phyloP scores from a whole-genome alignment of 2,113 vertebrate genomes.

The Aptenodytes patagonicus region DNA sequence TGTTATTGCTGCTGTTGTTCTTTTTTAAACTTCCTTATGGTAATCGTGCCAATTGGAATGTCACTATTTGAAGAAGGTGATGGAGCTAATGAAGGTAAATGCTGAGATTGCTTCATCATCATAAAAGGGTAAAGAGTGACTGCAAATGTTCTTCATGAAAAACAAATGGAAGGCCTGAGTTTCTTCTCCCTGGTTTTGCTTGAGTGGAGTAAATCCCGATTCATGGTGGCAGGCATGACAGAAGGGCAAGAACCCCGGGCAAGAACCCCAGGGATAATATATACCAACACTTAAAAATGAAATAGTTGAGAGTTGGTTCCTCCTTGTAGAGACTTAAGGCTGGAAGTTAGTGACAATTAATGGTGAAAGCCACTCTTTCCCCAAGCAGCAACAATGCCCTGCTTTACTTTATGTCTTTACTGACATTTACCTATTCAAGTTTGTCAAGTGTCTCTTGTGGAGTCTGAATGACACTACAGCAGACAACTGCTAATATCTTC shows the following conservation, averaged over 20 bases:
- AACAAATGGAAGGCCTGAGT: neutral
- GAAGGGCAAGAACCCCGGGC: neutral
- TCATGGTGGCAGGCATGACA: neutral
- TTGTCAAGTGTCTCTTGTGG: neutral
- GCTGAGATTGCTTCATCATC: neutral
- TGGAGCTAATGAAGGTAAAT: neutral
- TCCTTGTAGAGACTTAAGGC: neutral
- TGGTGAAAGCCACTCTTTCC: neutral
- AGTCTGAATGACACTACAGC: neutral
- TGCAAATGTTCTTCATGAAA: neutral
- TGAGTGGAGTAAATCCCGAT: neutral
- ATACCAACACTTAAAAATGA: neutral
- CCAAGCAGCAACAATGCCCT: neutral
- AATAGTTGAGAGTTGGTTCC: neutral
- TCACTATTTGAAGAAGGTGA: neutral
- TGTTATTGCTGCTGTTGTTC: neutral
- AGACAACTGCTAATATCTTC: neutral
- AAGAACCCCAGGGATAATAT: neutral
- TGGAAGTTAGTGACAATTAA: neutral
- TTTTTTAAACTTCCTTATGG: neutral
- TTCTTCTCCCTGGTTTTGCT: neutral
- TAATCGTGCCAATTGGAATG: neutral
- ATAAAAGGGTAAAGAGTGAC: neutral
- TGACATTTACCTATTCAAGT: neutral
- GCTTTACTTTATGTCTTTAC: neutral